phyloP scores from a whole-genome alignment of 1,140 invertebrate genomes.

The Diorhabda carinulata region DNA sequence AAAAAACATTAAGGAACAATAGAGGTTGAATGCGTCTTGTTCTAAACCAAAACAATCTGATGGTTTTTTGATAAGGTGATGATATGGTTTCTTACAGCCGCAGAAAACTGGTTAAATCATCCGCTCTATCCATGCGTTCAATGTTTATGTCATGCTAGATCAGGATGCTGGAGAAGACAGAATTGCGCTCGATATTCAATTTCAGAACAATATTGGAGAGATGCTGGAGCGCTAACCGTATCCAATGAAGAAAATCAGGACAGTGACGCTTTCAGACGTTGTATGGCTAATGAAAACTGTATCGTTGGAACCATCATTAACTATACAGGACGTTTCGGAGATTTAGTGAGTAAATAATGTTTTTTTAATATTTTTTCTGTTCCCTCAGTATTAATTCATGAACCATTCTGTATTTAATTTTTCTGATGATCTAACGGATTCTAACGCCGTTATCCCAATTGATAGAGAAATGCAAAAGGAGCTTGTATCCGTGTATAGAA shows the following conservation, averaged over 20 bases:
- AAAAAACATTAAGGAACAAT: no score
- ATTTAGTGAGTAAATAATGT: constrained; percentile 3
- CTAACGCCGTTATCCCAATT: no score
- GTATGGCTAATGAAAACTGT: constrained; percentile 18
- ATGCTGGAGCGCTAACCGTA: constrained; percentile 9
- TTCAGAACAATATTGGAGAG: constrained; percentile 5
- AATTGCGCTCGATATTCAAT: constrained; percentile 13
- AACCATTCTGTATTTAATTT: no score
- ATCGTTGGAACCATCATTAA: constrained; percentile 11
- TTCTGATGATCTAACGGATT: no score
- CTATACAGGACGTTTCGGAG: constrained; percentile 6
- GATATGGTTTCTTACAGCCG: background rate
- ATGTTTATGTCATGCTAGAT: constrained; percentile 6
- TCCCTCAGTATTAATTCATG: background rate
- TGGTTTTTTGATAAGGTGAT: no score
- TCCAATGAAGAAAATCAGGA: background rate
- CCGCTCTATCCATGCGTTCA: background rate
- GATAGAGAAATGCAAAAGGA: no score
- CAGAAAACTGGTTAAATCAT: background rate
- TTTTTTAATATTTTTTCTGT: background rate
- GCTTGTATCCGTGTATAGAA: no score
- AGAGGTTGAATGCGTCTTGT: no score
- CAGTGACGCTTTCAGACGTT: background rate
- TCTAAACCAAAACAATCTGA: no score
- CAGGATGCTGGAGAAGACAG: constrained; percentile 6